These are phyloP conservation scores for Montipora foliosa DNA, from an alignment of 64 coral and sea anemone genomes.

Conservation along the genomic window DNA sequence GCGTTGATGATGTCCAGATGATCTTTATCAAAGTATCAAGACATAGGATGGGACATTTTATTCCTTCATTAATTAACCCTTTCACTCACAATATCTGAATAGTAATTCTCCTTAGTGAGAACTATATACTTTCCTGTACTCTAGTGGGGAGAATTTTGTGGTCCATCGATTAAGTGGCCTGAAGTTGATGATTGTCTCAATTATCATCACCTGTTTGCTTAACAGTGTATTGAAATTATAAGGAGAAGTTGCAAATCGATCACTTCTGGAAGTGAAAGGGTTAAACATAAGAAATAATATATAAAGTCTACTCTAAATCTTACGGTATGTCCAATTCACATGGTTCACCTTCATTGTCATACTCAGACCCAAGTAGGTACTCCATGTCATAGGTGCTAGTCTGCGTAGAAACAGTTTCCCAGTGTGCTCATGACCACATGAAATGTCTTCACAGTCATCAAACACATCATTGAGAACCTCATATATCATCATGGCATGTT, in stretches of 20 bases:
- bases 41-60: background rate
- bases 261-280: background rate
- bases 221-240: background rate
- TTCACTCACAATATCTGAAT: background rate
- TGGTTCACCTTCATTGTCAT: background rate
- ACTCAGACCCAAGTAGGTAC: conserved; percentile 1
- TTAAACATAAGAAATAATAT: background rate
- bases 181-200: background rate
- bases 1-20: background rate
- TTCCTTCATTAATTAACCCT: background rate
- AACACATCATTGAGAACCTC: conserved; percentile 60
- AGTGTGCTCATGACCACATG: conserved; percentile 10
- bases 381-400: conserved; percentile 32
- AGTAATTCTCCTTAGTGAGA: background rate
- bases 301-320: background rate
- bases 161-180: background rate
- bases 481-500: conserved; percentile 71
- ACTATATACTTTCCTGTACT: background rate
- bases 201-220: background rate
- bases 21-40: background rate
- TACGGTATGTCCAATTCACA: background rate
- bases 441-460: conserved; percentile 28
- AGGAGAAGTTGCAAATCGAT: background rate
- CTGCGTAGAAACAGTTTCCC: background rate
- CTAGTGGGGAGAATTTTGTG: background rate